Conservation (phyloP, 92 coral and sea anemone species). For the Palythoa heliodiscus region DNA sequence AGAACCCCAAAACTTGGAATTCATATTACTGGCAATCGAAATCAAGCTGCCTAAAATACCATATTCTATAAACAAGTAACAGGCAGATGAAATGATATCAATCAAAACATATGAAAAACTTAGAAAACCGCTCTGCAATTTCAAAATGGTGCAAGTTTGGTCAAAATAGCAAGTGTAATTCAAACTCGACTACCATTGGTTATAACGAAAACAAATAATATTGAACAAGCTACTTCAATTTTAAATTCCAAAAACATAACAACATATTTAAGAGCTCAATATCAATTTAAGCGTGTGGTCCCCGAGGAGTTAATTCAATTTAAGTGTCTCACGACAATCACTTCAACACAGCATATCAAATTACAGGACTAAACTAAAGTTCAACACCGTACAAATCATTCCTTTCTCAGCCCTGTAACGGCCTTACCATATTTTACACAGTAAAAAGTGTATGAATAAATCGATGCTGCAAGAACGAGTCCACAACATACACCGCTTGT, state of each 20-base stretch:
- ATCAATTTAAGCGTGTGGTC: constrained; percentile 18
- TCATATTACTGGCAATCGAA: constrained; percentile 15
- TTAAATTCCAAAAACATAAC: constrained; percentile 32
- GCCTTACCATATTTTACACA: constrained; percentile 92
- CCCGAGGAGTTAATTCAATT: constrained; percentile 25
- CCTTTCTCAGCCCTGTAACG: constrained; percentile 62
- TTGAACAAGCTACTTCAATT: background rate
- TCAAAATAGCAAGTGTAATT: background rate
- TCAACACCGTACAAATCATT: constrained; percentile 41
- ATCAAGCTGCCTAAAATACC: constrained; percentile 10
- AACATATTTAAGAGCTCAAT: constrained; percentile 21
- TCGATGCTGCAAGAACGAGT: constrained; percentile 51
- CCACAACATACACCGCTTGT: constrained; percentile 51
- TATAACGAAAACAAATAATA: constrained; percentile 6
- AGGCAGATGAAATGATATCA: constrained; percentile 8
- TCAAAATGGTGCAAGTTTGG: constrained; percentile 17
- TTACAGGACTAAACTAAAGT: constrained; percentile 52
- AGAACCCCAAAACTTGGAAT: constrained; percentile 4
- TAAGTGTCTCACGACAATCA: constrained; percentile 9
- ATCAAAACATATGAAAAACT: background rate
- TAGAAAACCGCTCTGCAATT: constrained; percentile 15
- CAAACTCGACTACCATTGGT: background rate
- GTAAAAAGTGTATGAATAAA: constrained; percentile 70
- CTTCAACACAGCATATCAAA: constrained; percentile 50
- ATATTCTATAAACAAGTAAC: background rate